Evolutionary conservation across 2,113 vertebrate genomes (phyloP).

Genomic region (Sterrhoptilus dennistouni): DNA sequence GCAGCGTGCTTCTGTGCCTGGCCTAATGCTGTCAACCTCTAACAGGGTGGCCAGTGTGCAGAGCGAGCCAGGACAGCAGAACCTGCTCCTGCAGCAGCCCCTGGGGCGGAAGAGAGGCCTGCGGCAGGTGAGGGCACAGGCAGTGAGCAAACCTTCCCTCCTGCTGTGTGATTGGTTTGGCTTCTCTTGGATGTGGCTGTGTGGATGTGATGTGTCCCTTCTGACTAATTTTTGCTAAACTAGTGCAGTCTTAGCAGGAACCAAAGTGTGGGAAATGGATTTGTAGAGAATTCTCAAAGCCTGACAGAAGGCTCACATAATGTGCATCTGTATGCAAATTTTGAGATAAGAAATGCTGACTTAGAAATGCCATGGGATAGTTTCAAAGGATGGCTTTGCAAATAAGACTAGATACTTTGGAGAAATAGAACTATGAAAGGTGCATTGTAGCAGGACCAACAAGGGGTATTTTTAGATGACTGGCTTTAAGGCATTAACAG

Average conservation of each 20-base stretch:
- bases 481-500: no score
- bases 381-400: no score
- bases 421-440: no score
- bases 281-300: no score
- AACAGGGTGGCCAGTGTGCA: slow-evolving; percentile 96
- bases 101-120: slow-evolving; percentile 93
- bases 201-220: background rate
- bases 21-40: slow-evolving; percentile 68
- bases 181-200: background rate
- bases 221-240: background rate
- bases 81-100: slow-evolving; percentile 91
- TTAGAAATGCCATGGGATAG: no score
- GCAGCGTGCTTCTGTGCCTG: background rate
- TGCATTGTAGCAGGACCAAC: no score
- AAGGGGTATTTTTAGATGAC: no score
- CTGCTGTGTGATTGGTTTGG: background rate
- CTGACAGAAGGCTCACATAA: no score
- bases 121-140: slow-evolving; percentile 81
- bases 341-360: no score
- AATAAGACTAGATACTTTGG: no score
- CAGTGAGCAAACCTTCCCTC: background rate
- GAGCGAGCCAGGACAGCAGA: slow-evolving; percentile 97
- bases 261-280: background rate
- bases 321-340: no score
- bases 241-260: background rate